Evolutionary conservation across 2,888 invertebrate species (phyloP).

Genomic region (Beris morrisii): DNA sequence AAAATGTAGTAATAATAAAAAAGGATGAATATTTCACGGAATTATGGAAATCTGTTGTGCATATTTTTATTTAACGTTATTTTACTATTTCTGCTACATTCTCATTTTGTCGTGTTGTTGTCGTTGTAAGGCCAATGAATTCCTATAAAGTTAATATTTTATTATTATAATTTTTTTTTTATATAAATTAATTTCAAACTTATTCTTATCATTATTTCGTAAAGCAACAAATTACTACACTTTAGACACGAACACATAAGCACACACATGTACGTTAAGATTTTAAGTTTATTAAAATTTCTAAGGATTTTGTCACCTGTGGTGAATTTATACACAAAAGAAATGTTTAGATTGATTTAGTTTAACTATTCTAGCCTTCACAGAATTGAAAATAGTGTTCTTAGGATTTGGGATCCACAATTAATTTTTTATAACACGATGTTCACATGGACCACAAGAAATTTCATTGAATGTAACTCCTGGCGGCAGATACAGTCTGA

Average conservation of each 20-base stretch:
- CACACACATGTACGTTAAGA: slow-evolving; percentile 19
- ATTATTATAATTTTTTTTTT: slow-evolving; percentile 12
- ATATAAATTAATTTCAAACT: not conserved
- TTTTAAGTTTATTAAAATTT: slow-evolving; percentile 22
- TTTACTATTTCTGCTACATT: not conserved
- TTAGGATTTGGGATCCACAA: too few relatives aligned
- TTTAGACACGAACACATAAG: slow-evolving; percentile 7
- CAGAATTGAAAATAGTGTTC: too few relatives aligned
- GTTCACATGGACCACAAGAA: too few relatives aligned
- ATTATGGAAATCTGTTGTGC: slow-evolving; percentile 25
- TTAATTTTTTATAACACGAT: too few relatives aligned
- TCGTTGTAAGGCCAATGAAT: slow-evolving; percentile 47
- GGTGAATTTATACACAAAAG: slow-evolving; percentile 21
- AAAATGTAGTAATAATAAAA: not conserved
- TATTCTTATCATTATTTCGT: slow-evolving; percentile 1
- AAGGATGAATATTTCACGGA: slow-evolving; percentile 12
- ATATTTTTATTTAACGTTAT: slow-evolving; percentile 20
- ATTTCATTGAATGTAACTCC: too few relatives aligned
- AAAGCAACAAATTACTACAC: not conserved
- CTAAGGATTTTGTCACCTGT: slow-evolving; percentile 29
- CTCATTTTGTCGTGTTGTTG: slow-evolving; percentile 29
- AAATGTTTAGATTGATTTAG: not conserved
- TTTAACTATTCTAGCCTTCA: not conserved
- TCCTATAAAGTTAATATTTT: slow-evolving; percentile 49
- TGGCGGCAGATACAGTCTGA: too few relatives aligned